Percentiles rank a stretch among this genome's conserved stretches.
Evolutionary conservation across 1,140 invertebrate genomes (phyloP).

Genomic region (Pachypsylla venusta): DNA sequence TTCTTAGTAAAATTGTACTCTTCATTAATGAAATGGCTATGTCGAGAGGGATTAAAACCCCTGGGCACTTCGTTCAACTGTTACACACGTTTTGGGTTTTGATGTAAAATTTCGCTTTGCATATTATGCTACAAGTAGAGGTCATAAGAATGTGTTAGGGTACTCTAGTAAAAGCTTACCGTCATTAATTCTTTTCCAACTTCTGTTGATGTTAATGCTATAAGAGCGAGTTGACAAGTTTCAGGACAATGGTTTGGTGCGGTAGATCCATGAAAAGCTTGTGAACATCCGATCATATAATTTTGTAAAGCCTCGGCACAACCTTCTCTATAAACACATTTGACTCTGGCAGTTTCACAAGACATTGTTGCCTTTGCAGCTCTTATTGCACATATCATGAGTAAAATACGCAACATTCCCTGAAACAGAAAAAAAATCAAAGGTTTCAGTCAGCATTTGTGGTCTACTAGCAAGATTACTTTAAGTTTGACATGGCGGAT

Average conservation of each 20-base stretch:
- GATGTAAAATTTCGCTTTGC: too few relatives aligned
- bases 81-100: too few relatives aligned
- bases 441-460: too few relatives aligned
- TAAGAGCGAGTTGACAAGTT: conserved; percentile 53
- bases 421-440: too few relatives aligned
- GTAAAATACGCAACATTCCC: background rate
- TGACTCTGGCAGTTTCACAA: conserved; percentile 50
- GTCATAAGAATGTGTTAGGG: background rate
- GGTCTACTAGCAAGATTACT: too few relatives aligned
- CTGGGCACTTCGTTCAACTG: too few relatives aligned
- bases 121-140: too few relatives aligned
- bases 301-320: conserved; percentile 56
- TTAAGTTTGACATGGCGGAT: too few relatives aligned
- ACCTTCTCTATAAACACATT: conserved; percentile 53
- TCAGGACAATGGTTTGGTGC: conserved; percentile 42
- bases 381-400: conserved; percentile 7
- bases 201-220: conserved; percentile 58
- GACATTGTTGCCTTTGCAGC: conserved; percentile 14
- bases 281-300: conserved; percentile 53
- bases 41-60: too few relatives aligned
- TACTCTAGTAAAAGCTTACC: conserved; percentile 38
- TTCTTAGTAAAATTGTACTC: too few relatives aligned
- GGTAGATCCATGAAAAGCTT: conserved; percentile 35
- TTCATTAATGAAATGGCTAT: too few relatives aligned
- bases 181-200: conserved; percentile 57